Evolutionary conservation across 2,888 invertebrate species (phyloP).

Genomic region (Zhuqinia jingwanae): DNA sequence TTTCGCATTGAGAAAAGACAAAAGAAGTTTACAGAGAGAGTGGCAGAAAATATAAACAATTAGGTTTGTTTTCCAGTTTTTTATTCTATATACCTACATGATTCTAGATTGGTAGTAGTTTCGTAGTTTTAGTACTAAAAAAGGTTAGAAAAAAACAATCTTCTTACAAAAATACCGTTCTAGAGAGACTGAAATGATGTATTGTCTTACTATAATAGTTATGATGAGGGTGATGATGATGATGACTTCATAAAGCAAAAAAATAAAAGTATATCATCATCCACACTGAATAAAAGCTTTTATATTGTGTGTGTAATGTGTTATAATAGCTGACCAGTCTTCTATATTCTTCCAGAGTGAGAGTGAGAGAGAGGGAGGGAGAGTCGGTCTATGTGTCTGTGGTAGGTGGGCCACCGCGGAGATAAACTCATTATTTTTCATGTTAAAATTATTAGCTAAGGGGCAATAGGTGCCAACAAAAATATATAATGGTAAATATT

Average conservation of each 20-base stretch:
- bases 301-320: not conserved
- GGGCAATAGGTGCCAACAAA: conserved; percentile 79
- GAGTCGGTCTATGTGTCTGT: too few relatives aligned
- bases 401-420: conserved; percentile 79
- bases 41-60: too few relatives aligned
- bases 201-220: not conserved
- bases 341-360: too few relatives aligned
- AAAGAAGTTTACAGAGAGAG: not conserved
- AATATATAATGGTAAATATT: too few relatives aligned
- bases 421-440: conserved; percentile 79
- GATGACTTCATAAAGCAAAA: conserved; percentile 52
- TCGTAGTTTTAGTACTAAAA: too few relatives aligned
- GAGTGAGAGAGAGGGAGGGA: too few relatives aligned
- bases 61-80: too few relatives aligned
- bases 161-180: not conserved
- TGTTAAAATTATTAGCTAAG: conserved; percentile 79
- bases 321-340: too few relatives aligned
- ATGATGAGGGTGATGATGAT: not conserved
- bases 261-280: conserved; percentile 52
- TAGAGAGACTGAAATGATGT: conserved; percentile 11
- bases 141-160: not conserved
- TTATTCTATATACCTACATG: too few relatives aligned
- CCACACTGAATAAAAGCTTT: too few relatives aligned
- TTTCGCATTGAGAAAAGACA: conserved; percentile 49
- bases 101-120: conserved; percentile 11